Evolutionary conservation across 2,113 vertebrate genomes (phyloP).

Genomic region (Xiphophorus hellerii): DNA sequence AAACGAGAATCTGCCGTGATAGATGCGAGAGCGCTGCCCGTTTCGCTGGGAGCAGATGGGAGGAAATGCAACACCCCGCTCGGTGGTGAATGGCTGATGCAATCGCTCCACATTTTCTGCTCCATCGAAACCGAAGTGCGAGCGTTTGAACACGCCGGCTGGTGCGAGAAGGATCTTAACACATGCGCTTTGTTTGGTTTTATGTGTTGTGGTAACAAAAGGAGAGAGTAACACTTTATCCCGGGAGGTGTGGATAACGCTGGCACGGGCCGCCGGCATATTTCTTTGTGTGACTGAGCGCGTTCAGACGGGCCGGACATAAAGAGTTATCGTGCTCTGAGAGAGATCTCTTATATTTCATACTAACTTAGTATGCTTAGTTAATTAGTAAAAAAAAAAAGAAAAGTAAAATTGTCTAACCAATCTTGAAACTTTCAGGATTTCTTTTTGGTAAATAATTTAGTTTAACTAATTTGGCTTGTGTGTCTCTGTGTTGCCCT

Average conservation of each 20-base stretch:
- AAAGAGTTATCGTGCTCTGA: neutral
- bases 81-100: conserved; percentile 57
- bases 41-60: conserved; percentile 63
- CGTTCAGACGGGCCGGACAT: neutral
- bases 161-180: conserved; percentile 37
- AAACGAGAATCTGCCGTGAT: conserved; percentile 39
- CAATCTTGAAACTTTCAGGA: neutral
- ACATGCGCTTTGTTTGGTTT: conserved; percentile 17
- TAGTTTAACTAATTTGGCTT: too few relatives aligned
- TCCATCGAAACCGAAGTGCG: conserved; percentile 45
- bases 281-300: neutral
- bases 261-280: neutral
- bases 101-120: conserved; percentile 53
- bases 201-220: neutral
- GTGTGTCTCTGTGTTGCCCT: too few relatives aligned
- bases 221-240: neutral
- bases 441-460: too few relatives aligned
- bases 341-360: neutral
- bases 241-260: neutral
- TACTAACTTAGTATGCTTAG: neutral
- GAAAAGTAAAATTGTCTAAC: neutral
- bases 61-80: conserved; percentile 52
- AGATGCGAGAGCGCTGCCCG: conserved; percentile 42
- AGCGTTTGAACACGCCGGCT: conserved; percentile 40
- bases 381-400: neutral